A percentile compares a stretch with the other conserved stretches of the same genome.
phyloP scores from a whole-genome alignment of 2,113 vertebrate species.

The Antigone vipio region DNA sequence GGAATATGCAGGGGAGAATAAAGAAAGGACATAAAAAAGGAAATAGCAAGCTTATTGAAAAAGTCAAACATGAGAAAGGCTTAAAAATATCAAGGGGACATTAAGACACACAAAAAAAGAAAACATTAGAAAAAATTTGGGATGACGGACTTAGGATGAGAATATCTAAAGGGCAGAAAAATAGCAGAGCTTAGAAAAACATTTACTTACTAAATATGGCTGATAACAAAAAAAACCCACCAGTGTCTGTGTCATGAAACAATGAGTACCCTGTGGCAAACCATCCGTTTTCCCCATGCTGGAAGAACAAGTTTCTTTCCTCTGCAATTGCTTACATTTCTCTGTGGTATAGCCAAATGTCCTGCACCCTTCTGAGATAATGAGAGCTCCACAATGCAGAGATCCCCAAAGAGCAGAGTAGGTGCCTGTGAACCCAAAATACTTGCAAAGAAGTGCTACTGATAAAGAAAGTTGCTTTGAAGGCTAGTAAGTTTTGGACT shows the following conservation, averaged over 20 bases:
- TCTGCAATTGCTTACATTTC: not conserved
- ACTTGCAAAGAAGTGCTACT: not conserved
- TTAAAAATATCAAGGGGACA: not conserved
- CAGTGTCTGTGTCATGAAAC: not conserved
- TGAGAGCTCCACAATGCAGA: not conserved
- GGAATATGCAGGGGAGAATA: not conserved
- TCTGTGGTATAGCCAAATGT: not conserved
- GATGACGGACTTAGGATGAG: not conserved
- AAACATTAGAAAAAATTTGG: not conserved
- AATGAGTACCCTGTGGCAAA: not conserved
- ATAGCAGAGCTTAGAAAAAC: constrained; percentile 55
- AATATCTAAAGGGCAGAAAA: not conserved
- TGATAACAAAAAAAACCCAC: not conserved
- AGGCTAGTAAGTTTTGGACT: not conserved
- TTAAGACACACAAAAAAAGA: not conserved
- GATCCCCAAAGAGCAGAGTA: not conserved
- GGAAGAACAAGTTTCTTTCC: not conserved
- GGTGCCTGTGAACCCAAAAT: not conserved
- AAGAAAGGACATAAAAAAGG: not conserved
- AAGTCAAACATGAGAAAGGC: not conserved
- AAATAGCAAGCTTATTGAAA: not conserved
- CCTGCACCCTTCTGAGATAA: not conserved
- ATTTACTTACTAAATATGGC: constrained; percentile 36
- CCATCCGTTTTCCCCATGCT: not conserved
- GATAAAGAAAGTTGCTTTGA: not conserved